Percentiles rank a stretch among this genome's conserved stretches.
phyloP scores from a whole-genome alignment of 53 echinoderm and acorn worm genomes.

The Holothuria scabra region DNA sequence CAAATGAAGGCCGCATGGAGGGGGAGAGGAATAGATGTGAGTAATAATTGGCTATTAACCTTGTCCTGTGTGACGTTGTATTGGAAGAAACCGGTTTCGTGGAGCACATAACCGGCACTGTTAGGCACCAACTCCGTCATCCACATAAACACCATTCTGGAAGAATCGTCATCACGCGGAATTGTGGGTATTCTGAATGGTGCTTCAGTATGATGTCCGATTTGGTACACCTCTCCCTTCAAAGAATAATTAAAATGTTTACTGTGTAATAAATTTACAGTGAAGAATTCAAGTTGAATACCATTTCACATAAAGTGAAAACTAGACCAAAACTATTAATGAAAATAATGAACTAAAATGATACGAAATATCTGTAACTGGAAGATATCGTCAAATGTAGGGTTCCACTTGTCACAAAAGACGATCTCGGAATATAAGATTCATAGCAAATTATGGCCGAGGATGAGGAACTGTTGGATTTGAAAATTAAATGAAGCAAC shows the following conservation, averaged over 20 bases:
- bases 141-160: constrained; percentile 76
- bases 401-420: no score
- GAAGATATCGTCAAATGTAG: no score
- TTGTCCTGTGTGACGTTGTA: constrained; percentile 56
- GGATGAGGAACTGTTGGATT: no score
- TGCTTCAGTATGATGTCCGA: constrained; percentile 60
- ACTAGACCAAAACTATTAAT: no score
- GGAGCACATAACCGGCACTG: constrained; percentile 55
- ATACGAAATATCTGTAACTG: no score
- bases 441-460: no score
- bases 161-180: constrained; percentile 65
- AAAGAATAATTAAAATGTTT: neutral
- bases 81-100: constrained; percentile 47
- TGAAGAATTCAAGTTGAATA: neutral
- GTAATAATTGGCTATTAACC: neutral
- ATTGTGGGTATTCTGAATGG: constrained; percentile 66
- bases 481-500: no score
- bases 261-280: neutral
- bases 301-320: neutral
- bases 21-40: neutral
- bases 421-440: no score
- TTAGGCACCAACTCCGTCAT: constrained; percentile 74
- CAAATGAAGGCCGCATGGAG: neutral
- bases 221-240: constrained; percentile 79
- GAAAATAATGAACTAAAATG: no score